phyloP scores from a whole-genome alignment of 2,113 vertebrate species.

The Sinocyclocheilus grahami region DNA sequence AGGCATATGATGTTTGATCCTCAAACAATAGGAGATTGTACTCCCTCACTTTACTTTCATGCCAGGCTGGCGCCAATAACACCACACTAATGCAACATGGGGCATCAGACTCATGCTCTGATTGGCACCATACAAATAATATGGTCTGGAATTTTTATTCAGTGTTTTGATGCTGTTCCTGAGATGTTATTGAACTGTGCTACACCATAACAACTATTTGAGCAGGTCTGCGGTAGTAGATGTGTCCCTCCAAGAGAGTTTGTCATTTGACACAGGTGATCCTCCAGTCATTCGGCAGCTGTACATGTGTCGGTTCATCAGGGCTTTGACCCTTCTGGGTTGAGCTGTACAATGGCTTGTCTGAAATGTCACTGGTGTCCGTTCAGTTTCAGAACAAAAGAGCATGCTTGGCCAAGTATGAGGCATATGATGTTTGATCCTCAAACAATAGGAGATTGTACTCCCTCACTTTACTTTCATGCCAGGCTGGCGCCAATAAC shows the following conservation, averaged over 20 bases:
- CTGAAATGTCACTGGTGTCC: constrained; percentile 54
- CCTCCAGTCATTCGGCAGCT: not conserved
- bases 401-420: constrained; percentile 50
- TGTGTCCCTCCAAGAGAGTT: not conserved
- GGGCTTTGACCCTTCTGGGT: not conserved
- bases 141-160: not conserved
- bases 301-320: constrained; percentile 12
- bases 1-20: constrained; percentile 74
- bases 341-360: constrained; percentile 31
- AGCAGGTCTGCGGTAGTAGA: not conserved
- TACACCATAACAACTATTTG: not conserved
- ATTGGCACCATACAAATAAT: constrained; percentile 67
- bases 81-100: constrained; percentile 52
- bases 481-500: constrained; percentile 39
- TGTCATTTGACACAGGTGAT: not conserved
- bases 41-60: constrained; percentile 62
- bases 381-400: constrained; percentile 56
- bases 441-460: constrained; percentile 72
- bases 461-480: constrained; percentile 62
- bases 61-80: constrained; percentile 39
- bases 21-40: constrained; percentile 72
- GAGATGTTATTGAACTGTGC: constrained; percentile 36
- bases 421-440: constrained; percentile 74
- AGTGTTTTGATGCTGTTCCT: constrained; percentile 30
- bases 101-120: constrained; percentile 67